Conservation (phyloP, 2,888 invertebrate species). For the Heliconius cydno region DNA sequence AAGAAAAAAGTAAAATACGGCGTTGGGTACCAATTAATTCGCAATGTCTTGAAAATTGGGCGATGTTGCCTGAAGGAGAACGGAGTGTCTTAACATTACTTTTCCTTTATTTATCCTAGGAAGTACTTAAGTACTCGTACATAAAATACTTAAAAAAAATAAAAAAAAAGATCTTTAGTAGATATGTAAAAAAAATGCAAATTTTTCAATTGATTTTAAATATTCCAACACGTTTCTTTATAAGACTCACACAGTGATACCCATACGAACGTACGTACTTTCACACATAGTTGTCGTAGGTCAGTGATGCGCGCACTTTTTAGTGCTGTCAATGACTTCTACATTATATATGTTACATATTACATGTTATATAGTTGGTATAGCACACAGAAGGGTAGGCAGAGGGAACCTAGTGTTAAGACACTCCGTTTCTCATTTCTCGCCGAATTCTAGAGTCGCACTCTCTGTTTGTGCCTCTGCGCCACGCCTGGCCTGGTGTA, state of each 20-base stretch:
- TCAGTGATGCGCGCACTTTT: conserved; percentile 37
- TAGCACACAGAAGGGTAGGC: background rate
- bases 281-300: conserved; percentile 31
- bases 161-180: background rate
- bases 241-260: background rate
- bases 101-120: too few species aligned
- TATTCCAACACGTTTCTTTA: conserved; percentile 11
- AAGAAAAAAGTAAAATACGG: too few species aligned
- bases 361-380: background rate
- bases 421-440: too few species aligned
- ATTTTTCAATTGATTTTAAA: background rate
- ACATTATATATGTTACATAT: conserved; percentile 15
- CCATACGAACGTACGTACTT: conserved; percentile 5
- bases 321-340: conserved; percentile 34
- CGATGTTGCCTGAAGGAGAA: too few species aligned
- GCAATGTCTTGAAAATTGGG: too few species aligned
- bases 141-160: background rate
- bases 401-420: background rate
- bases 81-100: too few species aligned
- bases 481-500: too few species aligned
- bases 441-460: too few species aligned
- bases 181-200: background rate
- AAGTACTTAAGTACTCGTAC: too few species aligned
- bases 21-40: too few species aligned
- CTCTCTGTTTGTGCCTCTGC: too few species aligned